Evolutionary conservation across 2,888 invertebrate genomes (phyloP), one percentile per base, ranked within the genome.

Genomic region (Melieria picta): DNA sequence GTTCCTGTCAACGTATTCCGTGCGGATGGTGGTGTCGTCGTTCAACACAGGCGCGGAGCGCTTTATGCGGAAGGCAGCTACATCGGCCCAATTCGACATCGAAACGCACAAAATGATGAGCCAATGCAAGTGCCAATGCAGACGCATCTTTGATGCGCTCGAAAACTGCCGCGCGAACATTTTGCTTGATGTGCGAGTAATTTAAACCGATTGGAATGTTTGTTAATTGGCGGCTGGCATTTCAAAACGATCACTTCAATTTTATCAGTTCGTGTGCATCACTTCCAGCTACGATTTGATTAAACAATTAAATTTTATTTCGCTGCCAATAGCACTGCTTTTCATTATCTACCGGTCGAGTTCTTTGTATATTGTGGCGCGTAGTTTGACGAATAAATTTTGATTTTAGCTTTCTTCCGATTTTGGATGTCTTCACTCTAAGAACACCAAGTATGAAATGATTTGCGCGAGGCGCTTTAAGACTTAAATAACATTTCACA

Each of bases 381-480:
- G 30, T 30, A 30, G 30, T 30, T 30, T 30, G 30, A 30, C 30
- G 30, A 30, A 30, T 11, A 47, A 58, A 58, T 66, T 48, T n/a
- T 57, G 48, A 48, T 16, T 58, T 57, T 64, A 56, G n/a, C 45
- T 69, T 69, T 56, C 55, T 69, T 69, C 69, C 63, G 69, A 69
- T 56, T 69, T 64, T 48, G 62, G 70, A 70, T 83, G 85, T 86
- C 85, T 83, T 84, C 81, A 81, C 84, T 83, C 84, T 84, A 83
- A 86, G 86, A 86, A 86, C 81, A 78, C 84, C 86, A 84, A 86
- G 84, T 86, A 83, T 83, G 85, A 86, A 86, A 85, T 86, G 86
- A 86, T 86, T 86, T 86, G 86, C 84, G 80, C 86, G 82, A 83
- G 84, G 81, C 85, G 82, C 84, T 86, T 86, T 84, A 84, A 83